Evolutionary conservation across 2,888 invertebrate genomes (phyloP).

Genomic region (Tipula unca): DNA sequence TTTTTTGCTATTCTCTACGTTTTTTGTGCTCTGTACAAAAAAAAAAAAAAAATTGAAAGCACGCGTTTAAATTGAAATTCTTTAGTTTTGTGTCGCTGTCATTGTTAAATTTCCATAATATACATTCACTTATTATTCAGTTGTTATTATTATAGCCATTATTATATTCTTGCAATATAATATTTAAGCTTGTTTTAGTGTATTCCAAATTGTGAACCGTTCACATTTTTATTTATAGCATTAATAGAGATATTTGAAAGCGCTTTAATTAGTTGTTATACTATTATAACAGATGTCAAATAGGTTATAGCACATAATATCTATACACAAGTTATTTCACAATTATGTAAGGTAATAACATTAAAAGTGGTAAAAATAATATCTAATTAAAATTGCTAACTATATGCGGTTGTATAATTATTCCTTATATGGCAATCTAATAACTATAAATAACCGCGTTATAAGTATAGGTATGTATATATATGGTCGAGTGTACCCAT

Average conservation of each 20-base stretch:
- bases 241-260: neutral
- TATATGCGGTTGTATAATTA: neutral
- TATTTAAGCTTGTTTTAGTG: neutral
- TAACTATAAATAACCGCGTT: neutral
- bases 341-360: neutral
- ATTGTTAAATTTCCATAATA: neutral
- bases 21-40: neutral
- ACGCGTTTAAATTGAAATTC: neutral
- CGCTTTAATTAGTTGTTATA: neutral
- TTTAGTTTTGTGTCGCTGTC: slow-evolving; percentile 8
- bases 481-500: neutral
- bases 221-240: neutral
- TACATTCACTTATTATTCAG: slow-evolving; percentile 8
- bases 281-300: neutral
- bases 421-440: neutral
- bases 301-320: neutral
- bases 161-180: neutral
- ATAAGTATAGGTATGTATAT: neutral
- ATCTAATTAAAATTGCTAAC: neutral
- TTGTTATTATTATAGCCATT: neutral
- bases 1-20: neutral
- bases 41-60: neutral
- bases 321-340: neutral
- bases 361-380: neutral
- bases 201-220: neutral